Conservation (phyloP, 2,113 vertebrate species). For the Malurus elegans region DNA sequence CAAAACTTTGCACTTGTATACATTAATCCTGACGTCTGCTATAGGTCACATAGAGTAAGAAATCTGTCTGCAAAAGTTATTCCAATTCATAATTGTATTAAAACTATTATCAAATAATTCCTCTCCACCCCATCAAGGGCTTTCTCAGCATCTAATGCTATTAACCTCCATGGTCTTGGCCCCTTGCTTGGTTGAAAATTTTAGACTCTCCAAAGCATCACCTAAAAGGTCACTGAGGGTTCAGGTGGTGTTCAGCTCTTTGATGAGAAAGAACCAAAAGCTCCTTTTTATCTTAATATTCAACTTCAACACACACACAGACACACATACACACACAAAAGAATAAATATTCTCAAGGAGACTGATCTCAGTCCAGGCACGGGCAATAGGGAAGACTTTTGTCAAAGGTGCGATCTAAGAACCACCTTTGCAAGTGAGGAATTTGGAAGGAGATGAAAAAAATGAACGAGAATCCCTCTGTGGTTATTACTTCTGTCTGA, state of each 20-base stretch:
- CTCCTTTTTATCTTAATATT: conserved; percentile 3
- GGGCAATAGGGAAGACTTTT: background rate
- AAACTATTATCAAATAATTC: background rate
- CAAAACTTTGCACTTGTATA: background rate
- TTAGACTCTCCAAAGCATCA: background rate
- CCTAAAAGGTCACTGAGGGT: background rate
- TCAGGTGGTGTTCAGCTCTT: background rate
- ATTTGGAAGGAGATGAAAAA: conserved; percentile 39
- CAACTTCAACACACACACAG: background rate
- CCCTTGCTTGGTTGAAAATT: background rate
- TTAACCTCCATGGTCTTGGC: background rate
- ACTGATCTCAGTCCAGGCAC: background rate
- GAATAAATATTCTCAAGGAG: background rate
- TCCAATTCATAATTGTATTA: background rate
- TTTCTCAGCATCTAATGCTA: background rate
- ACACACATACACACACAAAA: background rate
- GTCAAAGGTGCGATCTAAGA: background rate
- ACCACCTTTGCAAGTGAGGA: background rate
- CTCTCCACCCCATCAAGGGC: background rate
- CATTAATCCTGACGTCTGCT: background rate
- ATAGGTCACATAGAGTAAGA: background rate
- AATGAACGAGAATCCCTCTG: background rate
- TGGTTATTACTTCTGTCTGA: conserved; percentile 21
- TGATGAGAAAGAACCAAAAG: background rate
- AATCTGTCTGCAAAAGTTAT: background rate